Evolutionary conservation across 2,113 vertebrate genomes (phyloP), one percentile per base, ranked within the genome.

Genomic region (Peromyscus californicus): DNA sequence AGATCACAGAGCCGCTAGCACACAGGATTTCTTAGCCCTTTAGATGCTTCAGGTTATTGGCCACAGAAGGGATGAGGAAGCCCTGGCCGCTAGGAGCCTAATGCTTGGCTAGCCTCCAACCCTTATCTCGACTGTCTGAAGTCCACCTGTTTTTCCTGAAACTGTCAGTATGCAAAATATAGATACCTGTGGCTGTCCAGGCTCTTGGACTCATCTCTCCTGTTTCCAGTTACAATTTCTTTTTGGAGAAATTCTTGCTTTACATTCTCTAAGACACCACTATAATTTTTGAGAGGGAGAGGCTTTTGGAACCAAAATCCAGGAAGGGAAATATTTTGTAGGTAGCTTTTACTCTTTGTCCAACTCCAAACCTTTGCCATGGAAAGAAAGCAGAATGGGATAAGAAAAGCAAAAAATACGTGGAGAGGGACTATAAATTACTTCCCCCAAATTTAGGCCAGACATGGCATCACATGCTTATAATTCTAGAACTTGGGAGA

Each of bases 241-340:
- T 80, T 89, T 86, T 48, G 69, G 65, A 80, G 54, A 26, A 96
- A 96, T 29, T 90, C 80, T 92, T 57, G 31, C 36, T 61, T 90
- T 69, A 72, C 21, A 95, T 16, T 87, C 63, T 79, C 67, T 85
- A 84, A 88, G 82, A 94, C 24, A 80, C 63, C 36, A 79, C 84
- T 85, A 70, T 7, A 96, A 87, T 92, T 93, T 29, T 72, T 90
- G 89, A 92, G 45, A 72, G 63, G 67, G 3, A 21, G n/a, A 82
- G 94, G 17, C 21, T 61, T 95, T 94, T 83, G 76, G 54, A 94
- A 95, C 79, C 61, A 90, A 96, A 93, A 89, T 22, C 61, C 54
- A 79, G 48, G 63, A 92, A 90, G 24, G 29, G 42, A 95, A 90
- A 82, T 94, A 6, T 78, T 93, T 95, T 89, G 63, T 48, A 82